Evolutionary conservation across 2,797 vertebrate genomes (phyloP), one percentile per base, ranked within the genome.

Genomic region (Lophotriccus pileatus): DNA sequence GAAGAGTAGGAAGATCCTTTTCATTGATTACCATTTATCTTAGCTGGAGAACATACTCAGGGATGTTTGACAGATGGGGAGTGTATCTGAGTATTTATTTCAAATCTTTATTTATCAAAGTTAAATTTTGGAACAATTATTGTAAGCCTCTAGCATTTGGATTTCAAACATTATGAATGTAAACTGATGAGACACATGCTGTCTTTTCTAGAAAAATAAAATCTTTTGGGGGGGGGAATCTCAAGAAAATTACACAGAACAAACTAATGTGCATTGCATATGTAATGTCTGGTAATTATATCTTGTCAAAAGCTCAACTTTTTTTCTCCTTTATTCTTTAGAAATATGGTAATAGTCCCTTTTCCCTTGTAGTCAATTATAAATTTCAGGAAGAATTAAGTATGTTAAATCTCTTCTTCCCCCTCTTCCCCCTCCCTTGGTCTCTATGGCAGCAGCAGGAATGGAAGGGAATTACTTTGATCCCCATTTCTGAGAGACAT

Each of bases 361-460:
- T 97, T 97, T 75, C 75, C 76, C 94, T 92, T 96, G 96, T 94
- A 97, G 97, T 97, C 98, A 98, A 98, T 98, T 98, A 97, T 98
- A 97, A 98, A 98, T 98, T 98, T 97, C 92, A 94, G 96, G 92
- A 97, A 96, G 97, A 98, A 98, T 98, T 98, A 98, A 97, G 94
- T 97, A 91, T 88, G 88, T 91, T 98, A 96, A 97, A 96, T 96
- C 84, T 97, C 86, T 82, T 94, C 87, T 95, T 94, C 72, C 74
- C 90, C 34, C 77, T 84, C 72, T 84, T 94, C 90, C 92, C 84
- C 84, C 87, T 91, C 88, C 56, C 62, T 92, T 94, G 91, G 97
- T 98, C 96, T 98, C 97, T 98, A 96, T 97, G 97, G 97, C 94
- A 98, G 97, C 96, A 96, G 68, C 92, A 93, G 94, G 52, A 96